Conservation (phyloP, 2,888 invertebrate species). For the Thera obeliscata region DNA sequence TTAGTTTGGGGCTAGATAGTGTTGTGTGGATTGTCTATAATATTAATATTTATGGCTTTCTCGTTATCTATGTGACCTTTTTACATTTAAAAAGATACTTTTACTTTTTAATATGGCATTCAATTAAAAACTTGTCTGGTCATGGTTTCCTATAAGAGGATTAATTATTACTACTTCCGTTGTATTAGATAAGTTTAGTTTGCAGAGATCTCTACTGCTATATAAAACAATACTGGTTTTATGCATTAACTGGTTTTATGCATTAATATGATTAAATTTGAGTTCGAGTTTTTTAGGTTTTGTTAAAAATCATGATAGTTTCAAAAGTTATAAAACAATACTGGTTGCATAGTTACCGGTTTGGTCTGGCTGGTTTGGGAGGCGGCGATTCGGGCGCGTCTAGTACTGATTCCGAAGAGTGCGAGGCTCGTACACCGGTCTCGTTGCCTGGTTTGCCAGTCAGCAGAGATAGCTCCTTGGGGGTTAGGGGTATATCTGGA, state of each 20-base stretch:
- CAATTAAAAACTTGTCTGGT: constrained; percentile 34
- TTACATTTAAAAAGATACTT: constrained; percentile 39
- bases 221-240: background rate
- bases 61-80: constrained; percentile 26
- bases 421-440: constrained; percentile 88
- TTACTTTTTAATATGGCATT: constrained; percentile 47
- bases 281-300: too few relatives aligned
- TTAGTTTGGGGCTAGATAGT: too few relatives aligned
- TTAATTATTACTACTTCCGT: constrained; percentile 17
- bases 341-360: constrained; percentile 79
- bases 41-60: too few relatives aligned
- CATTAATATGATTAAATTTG: too few relatives aligned
- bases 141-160: constrained; percentile 17
- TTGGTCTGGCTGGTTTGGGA: constrained; percentile 95
- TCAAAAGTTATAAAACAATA: background rate
- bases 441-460: constrained; percentile 87
- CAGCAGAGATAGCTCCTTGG: constrained; percentile 88
- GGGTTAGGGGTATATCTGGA: constrained; percentile 93
- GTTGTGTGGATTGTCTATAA: too few relatives aligned
- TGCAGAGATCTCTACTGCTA: background rate
- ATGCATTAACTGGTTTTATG: too few relatives aligned
- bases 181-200: constrained; percentile 8
- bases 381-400: constrained; percentile 87
- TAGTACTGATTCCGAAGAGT: constrained; percentile 92
- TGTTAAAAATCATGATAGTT: too few relatives aligned